Evolutionary conservation across 2,113 vertebrate species (phyloP), one percentile per base, ranked within the genome.

Genomic region (Triplophysa dalaica): DNA sequence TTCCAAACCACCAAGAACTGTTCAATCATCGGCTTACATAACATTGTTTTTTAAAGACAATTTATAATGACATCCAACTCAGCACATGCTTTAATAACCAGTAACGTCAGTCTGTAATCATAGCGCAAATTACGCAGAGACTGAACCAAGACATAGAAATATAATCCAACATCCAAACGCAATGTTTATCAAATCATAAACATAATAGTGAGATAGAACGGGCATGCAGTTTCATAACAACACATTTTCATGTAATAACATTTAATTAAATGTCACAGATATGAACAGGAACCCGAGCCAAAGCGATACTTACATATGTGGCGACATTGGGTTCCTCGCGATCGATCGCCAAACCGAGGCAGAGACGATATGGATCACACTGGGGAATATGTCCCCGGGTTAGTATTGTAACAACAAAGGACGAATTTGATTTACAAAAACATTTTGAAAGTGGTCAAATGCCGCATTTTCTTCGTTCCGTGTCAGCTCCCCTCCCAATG

Each of bases 251-350:
- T 19, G 2, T 8, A 70, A 56, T 3, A 58, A 8, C 3, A 68
- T 12, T 24, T 62, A 38, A 41, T 45, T 64, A 12, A 19, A 38
- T 19, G 17, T 43, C 50, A 22, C 58, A 80, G 72, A 62, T 78
- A 21, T 61, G 56, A 62, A 77, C 58, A 70, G 69, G 54, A 78
- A 84, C 80, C 83, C 76, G 83, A 38, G 76, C 70, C 70, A 77
- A 10, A 56, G 50, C 38, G 54, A 64, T 70, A 84, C 83, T 84
- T 63, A 84, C 83, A 24, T 82, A 66, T 41, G 22, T 65, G 66
- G 17, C 70, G 76, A 61, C 48, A 79, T 65, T 41, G 33, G 14
- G n/a, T 80, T 75, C 65, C 75, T 78, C 82, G 60, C 43, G 14
- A 61, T 33, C 65, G 38, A 29, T 41, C 73, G 38, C 68, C 58